Percentiles rank a stretch among this genome's conserved stretches.
phyloP scores from a whole-genome alignment of 2,888 invertebrate species.

The Nudaria mundana region DNA sequence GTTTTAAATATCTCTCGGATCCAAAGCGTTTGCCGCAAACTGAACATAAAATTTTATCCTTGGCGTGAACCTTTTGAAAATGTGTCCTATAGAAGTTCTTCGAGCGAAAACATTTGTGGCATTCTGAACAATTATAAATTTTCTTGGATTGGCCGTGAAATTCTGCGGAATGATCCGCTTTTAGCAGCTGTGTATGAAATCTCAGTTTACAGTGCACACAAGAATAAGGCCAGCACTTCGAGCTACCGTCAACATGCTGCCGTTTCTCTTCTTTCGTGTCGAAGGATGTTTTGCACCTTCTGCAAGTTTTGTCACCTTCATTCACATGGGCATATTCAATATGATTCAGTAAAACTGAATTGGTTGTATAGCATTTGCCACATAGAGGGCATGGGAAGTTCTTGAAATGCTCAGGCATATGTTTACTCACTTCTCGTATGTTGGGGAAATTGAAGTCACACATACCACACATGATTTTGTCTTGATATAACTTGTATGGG shows the following conservation, averaged over 20 bases:
- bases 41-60: constrained; percentile 50
- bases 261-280: constrained; percentile 32
- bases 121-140: constrained; percentile 57
- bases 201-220: constrained; percentile 59
- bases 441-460: constrained; percentile 43
- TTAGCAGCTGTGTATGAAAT: constrained; percentile 61
- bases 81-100: constrained; percentile 57
- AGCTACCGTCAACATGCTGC: constrained; percentile 43
- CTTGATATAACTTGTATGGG: background rate
- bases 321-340: background rate
- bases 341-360: background rate
- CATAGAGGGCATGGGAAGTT: constrained; percentile 27
- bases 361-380: background rate
- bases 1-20: constrained; percentile 45
- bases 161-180: constrained; percentile 52
- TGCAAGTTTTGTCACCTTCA: background rate
- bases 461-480: constrained; percentile 37
- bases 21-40: constrained; percentile 56
- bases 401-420: constrained; percentile 49
- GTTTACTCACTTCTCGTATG: constrained; percentile 49
- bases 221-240: constrained; percentile 56
- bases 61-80: constrained; percentile 53
- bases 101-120: constrained; percentile 41
- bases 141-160: constrained; percentile 41
- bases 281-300: background rate